phyloP scores from a whole-genome alignment of 1,140 invertebrate genomes.

The Formica selysi region DNA sequence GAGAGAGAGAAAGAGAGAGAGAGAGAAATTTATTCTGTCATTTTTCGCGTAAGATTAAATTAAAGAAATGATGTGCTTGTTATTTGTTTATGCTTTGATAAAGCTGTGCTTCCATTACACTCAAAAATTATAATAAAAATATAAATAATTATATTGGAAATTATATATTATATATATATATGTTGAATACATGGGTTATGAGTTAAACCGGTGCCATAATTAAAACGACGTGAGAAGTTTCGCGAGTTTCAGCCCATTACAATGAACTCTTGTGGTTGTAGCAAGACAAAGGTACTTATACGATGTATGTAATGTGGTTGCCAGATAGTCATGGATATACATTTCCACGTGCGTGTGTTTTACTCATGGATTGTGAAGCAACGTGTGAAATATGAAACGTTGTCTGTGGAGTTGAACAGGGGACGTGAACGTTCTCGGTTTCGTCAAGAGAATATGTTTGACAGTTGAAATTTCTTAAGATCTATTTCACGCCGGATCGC shows the following conservation, averaged over 20 bases:
- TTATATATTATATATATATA: no score
- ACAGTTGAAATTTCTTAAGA: not conserved
- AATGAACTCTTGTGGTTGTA: slow-evolving; percentile 35
- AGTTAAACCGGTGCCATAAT: slow-evolving; percentile 3
- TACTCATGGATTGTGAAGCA: slow-evolving; percentile 5
- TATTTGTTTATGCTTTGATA: not conserved
- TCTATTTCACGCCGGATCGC: not conserved
- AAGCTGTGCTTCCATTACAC: not conserved
- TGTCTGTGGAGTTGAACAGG: slow-evolving; percentile 27
- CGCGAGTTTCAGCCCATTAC: slow-evolving; percentile 44
- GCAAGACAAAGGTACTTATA: slow-evolving; percentile 41
- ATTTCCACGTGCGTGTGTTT: slow-evolving; percentile 17
- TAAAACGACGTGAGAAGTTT: not conserved
- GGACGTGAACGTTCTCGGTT: not conserved
- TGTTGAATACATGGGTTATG: not conserved
- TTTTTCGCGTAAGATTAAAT: not conserved
- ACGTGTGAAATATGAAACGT: slow-evolving; percentile 25
- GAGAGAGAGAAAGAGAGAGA: no score
- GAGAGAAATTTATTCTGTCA: not conserved
- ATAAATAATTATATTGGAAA: not conserved
- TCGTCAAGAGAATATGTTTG: not conserved
- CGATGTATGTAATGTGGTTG: slow-evolving; percentile 17
- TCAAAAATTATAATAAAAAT: not conserved
- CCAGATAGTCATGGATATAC: slow-evolving; percentile 19
- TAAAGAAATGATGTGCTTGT: not conserved